Conservation (phyloP, 2,888 invertebrate species). For the Agrypnus murinus region DNA sequence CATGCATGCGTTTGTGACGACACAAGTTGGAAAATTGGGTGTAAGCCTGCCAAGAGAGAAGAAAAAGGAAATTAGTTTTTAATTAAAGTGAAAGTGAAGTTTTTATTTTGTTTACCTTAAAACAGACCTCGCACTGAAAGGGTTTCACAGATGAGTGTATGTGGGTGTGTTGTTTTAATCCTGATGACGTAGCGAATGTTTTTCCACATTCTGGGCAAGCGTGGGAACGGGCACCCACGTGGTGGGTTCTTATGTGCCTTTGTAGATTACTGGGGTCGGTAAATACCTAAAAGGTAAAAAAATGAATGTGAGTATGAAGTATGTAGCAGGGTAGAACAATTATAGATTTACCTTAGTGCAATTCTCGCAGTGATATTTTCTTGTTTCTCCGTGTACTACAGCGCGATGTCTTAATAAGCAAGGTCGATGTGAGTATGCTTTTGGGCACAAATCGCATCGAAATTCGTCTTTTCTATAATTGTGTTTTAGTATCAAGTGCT, state of each 20-base stretch:
- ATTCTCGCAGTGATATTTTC: slow-evolving; percentile 95
- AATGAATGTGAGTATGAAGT: no score
- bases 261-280: slow-evolving; percentile 97
- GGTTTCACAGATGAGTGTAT: slow-evolving; percentile 99
- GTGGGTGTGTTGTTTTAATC: slow-evolving; percentile 98
- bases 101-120: slow-evolving; percentile 78
- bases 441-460: slow-evolving; percentile 89
- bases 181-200: slow-evolving; percentile 97
- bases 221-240: slow-evolving; percentile 97
- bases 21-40: slow-evolving; percentile 99
- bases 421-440: slow-evolving; percentile 87
- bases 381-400: slow-evolving; percentile 85
- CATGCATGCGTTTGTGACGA: slow-evolving; percentile 99
- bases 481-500: slow-evolving; percentile 86
- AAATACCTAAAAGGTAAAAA: slow-evolving; percentile 86
- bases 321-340: no score
- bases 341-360: slow-evolving; percentile 84
- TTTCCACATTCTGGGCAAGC: slow-evolving; percentile 99
- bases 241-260: slow-evolving; percentile 95
- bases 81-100: no score
- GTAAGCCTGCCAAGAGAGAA: slow-evolving; percentile 82
- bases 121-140: slow-evolving; percentile 97
- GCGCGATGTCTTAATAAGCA: slow-evolving; percentile 89
- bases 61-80: slow-evolving; percentile 36
- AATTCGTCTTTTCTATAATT: slow-evolving; percentile 86